phyloP scores from a whole-genome alignment of 2,113 vertebrate species.

The Epinephelus cyanopodus region DNA sequence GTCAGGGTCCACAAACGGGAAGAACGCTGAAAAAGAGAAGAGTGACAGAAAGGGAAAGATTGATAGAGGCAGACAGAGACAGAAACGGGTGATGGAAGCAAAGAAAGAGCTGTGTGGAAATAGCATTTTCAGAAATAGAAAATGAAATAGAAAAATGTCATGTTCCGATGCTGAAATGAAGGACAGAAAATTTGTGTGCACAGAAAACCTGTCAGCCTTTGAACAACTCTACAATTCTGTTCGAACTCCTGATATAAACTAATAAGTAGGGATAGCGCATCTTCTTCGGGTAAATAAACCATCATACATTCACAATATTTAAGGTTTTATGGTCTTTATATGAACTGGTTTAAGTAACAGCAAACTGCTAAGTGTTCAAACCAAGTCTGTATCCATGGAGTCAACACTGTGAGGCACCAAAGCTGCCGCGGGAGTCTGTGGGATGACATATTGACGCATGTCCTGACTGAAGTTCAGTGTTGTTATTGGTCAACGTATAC shows the following conservation, averaged over 20 bases:
- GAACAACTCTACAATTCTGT: not conserved
- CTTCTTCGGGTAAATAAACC: too few species aligned
- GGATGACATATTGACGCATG: not conserved
- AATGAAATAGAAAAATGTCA: too few species aligned
- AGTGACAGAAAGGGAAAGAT: conserved; percentile 35
- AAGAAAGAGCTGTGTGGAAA: not conserved
- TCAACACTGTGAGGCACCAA: too few species aligned
- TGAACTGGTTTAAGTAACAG: not conserved
- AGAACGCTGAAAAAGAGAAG: conserved; percentile 35
- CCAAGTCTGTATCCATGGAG: too few species aligned
- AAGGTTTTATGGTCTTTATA: not conserved
- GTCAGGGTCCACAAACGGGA: conserved; percentile 76
- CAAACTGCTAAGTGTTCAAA: not conserved
- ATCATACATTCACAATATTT: too few species aligned
- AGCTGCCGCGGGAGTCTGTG: too few species aligned
- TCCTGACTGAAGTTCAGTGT: too few species aligned
- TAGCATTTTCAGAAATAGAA: conserved; percentile 13
- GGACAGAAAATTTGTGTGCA: too few species aligned
- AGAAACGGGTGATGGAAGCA: not conserved
- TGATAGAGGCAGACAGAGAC: conserved; percentile 11
- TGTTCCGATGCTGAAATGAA: not conserved
- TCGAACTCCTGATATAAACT: not conserved
- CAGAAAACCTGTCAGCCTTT: not conserved
- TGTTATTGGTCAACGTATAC: too few species aligned
- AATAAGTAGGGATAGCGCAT: too few species aligned